These are phyloP conservation scores for Thrips palmi DNA, from an alignment of 1,140 invertebrate genomes.

Conservation along the genomic window DNA sequence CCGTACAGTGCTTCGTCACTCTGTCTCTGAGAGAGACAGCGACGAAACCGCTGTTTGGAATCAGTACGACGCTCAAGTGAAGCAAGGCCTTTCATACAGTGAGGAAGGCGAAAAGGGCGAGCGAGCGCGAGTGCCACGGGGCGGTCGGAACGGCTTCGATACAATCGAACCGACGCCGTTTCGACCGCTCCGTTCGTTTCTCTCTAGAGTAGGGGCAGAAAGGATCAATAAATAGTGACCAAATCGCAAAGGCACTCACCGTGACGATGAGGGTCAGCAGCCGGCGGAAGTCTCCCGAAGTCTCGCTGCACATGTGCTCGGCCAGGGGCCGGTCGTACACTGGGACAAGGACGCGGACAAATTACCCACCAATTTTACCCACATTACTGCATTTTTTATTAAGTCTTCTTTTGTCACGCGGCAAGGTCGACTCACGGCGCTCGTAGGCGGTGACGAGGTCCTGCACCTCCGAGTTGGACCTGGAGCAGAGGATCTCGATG, in stretches of 20 bases:
- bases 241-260: slow-evolving; percentile 16
- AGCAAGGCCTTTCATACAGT: background rate
- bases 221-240: too few relatives aligned
- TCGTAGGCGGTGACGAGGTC: slow-evolving; percentile 43
- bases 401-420: slow-evolving; percentile 11
- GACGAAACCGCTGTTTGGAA: background rate
- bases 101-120: background rate
- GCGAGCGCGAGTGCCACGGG: background rate
- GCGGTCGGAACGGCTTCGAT: background rate
- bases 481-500: slow-evolving; percentile 44
- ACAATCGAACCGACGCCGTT: background rate
- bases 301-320: slow-evolving; percentile 57
- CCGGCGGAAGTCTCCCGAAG: slow-evolving; percentile 55
- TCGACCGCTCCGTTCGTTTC: background rate
- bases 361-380: slow-evolving; percentile 6
- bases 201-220: too few relatives aligned
- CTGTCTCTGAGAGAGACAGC: background rate
- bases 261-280: slow-evolving; percentile 45
- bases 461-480: slow-evolving; percentile 45
- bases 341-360: slow-evolving; percentile 18
- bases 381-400: slow-evolving; percentile 7
- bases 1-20: too few relatives aligned
- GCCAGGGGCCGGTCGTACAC: slow-evolving; percentile 53
- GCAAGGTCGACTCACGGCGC: slow-evolving; percentile 28
- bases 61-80: background rate